Conservation (phyloP, 2,888 invertebrate genomes). For the Halictus quadricinctus region DNA sequence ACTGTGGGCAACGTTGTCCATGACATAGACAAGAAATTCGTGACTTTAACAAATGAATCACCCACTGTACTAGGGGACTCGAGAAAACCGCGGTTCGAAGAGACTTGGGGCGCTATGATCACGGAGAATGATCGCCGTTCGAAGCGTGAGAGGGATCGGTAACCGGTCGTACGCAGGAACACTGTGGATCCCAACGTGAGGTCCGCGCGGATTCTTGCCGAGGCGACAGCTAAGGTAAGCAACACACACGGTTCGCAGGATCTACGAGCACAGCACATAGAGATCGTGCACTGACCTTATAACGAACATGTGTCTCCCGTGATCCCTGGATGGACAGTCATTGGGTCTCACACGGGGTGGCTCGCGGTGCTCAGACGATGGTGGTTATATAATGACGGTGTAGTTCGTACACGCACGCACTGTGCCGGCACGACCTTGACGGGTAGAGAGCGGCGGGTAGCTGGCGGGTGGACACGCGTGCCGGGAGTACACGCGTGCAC, state of each 20-base stretch:
- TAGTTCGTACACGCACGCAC: conserved; percentile 67
- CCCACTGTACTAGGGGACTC: neutral
- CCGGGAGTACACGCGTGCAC: conserved; percentile 62
- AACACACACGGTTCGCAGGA: conserved; percentile 18
- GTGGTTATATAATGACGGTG: conserved; percentile 49
- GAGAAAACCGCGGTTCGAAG: neutral
- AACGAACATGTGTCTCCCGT: conserved; percentile 82
- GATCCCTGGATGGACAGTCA: conserved; percentile 82
- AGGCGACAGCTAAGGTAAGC: conserved; percentile 21
- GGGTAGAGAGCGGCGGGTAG: conserved; percentile 38
- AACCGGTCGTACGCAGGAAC: neutral
- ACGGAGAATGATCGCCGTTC: neutral
- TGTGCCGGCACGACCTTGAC: conserved; percentile 59
- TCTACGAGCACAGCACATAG: conserved; percentile 38
- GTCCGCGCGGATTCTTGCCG: neutral
- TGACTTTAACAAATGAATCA: neutral
- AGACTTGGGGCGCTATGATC: neutral
- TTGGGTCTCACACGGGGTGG: conserved; percentile 79
- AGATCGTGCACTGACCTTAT: conserved; percentile 78
- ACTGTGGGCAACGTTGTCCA: neutral
- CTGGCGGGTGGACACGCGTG: conserved; percentile 62
- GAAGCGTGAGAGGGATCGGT: neutral
- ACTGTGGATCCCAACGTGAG: neutral
- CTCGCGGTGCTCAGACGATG: conserved; percentile 64
- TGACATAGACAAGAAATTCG: neutral